Evolutionary conservation across 2,113 vertebrate genomes (phyloP), one percentile per base, ranked within the genome.

Genomic region (Vulpes ferrilata): DNA sequence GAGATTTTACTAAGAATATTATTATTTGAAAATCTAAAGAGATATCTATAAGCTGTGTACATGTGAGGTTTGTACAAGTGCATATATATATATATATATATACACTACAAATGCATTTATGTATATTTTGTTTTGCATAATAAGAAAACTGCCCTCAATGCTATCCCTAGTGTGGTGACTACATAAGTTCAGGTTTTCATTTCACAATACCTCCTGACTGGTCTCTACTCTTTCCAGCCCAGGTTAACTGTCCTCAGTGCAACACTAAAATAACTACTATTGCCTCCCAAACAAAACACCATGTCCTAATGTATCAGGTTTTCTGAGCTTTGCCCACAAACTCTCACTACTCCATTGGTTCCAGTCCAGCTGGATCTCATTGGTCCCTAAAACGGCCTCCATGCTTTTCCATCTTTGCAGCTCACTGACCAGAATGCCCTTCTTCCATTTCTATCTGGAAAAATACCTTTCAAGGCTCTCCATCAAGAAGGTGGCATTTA

Each of bases 21-120:
- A 82, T 94, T 83, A 78, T 91, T 96, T 35, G 30, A 87, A 93
- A 92, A 88, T 67, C n/a, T 62, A 78, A 78, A 69, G 32, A 93
- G 5, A 94, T 4, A 84, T 64, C 11, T 69, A 79, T 23, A 92
- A 8, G 1, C 69, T 78, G n/a, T 80, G 23, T 35, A 71, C 7
- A 23, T 10, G 15, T 32, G 79, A 60, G 38, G 3, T 55, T 85
- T 67, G n/a, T 48, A 9, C 30, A 76, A 60, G 15, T 74, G 23
- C 8, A 16, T 59, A n/a, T 78, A 48, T 25, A 57, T n/a, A n/a
- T n/a, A n/a, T 74, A 38, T 30, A 60, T 25, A 57, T 74, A 38
- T 30, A 60, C 59, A 89, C 6, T 64, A 35, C 53, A 71, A 88
- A 65, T 86, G 11, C 9, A 51, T 64, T 96, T 91, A 43, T 38